These are phyloP conservation scores for Fratercula arctica DNA, from an alignment of 2,797 vertebrate genomes.

Conservation along the genomic window DNA sequence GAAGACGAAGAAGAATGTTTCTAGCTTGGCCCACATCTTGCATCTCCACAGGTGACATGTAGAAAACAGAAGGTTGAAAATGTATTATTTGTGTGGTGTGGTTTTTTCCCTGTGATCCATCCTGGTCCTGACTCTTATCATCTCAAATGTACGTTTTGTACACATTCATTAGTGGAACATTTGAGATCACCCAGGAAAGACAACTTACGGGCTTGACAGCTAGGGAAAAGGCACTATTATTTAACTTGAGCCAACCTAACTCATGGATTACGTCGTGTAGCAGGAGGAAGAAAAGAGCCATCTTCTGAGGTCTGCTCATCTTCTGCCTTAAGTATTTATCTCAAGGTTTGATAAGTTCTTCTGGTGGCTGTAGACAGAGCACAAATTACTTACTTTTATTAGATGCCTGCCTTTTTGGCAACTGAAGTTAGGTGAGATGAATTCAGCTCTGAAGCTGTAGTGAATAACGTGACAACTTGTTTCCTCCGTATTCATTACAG, in stretches of 20 bases:
- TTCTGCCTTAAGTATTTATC: not conserved
- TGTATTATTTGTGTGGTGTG: not conserved
- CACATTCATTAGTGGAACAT: not conserved
- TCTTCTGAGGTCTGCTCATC: not conserved
- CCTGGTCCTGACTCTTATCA: not conserved
- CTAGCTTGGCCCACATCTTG: not conserved
- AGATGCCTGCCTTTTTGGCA: not conserved
- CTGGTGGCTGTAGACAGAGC: not conserved
- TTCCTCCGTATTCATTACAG: not conserved
- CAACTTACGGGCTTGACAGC: not conserved
- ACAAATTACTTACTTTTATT: not conserved
- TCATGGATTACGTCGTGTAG: not conserved
- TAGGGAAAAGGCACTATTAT: not conserved
- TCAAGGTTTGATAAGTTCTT: not conserved
- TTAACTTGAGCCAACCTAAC: not conserved
- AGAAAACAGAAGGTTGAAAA: not conserved
- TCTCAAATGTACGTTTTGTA: not conserved
- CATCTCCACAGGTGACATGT: not conserved
- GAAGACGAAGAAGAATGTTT: not conserved
- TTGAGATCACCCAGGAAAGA: not conserved
- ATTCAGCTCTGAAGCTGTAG: not conserved
- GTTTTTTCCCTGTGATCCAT: not conserved
- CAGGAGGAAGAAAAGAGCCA: not conserved
- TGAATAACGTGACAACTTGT: not conserved
- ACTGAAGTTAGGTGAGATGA: not conserved